Conservation (phyloP, 2,888 invertebrate species). For the Agrotis ipsilon region DNA sequence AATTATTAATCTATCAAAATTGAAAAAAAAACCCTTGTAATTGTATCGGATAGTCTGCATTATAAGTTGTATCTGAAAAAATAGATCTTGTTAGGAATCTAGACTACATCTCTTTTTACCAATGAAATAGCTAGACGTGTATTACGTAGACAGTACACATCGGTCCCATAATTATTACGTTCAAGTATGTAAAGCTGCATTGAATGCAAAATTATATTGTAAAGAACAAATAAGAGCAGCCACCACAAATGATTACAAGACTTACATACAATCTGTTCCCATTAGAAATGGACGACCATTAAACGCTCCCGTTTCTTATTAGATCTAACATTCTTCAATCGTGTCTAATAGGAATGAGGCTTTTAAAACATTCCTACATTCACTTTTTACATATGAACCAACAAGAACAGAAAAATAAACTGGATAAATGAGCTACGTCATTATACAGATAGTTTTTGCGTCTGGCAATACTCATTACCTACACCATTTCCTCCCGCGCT, state of each 20-base stretch:
- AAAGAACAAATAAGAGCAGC: constrained; percentile 8
- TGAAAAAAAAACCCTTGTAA: background rate
- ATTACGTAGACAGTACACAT: too few relatives aligned
- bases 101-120: background rate
- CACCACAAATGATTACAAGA: constrained; percentile 44
- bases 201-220: constrained; percentile 1
- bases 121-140: background rate
- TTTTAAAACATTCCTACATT: constrained; percentile 72
- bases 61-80: background rate
- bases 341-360: constrained; percentile 68
- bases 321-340: constrained; percentile 65
- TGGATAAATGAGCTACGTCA: constrained; percentile 83
- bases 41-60: background rate
- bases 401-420: constrained; percentile 77
- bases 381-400: constrained; percentile 68
- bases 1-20: too few relatives aligned
- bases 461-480: constrained; percentile 86
- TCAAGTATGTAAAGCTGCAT: background rate
- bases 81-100: background rate
- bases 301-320: constrained; percentile 60
- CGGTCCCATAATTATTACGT: background rate
- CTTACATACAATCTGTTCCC: constrained; percentile 28
- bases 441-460: constrained; percentile 88
- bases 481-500: constrained; percentile 90
- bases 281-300: constrained; percentile 58